Base-by-base conservation (phyloP, 2,888 invertebrate species). In the Homarus gammarus region DNA sequence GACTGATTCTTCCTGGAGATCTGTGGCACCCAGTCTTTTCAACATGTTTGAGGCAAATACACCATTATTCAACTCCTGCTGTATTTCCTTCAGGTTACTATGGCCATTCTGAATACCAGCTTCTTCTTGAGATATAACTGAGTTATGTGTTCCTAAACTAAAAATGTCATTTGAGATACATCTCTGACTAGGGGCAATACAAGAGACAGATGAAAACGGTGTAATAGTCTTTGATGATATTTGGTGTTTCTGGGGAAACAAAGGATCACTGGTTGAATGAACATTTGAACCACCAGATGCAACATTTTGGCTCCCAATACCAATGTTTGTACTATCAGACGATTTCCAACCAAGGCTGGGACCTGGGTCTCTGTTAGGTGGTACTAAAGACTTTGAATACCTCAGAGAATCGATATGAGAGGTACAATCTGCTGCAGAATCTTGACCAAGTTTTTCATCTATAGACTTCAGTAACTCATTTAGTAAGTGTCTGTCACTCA, bases 391-490 rank as follows among this genome's bases (percentile, higher is more conserved):
- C n/a, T n/a, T n/a, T 64, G 64, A 22, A 27, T 64, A 27, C 8
- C 5, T 64, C 27, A 27, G 64, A 64, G 64, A n/a, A 27, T 6
- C 12, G 31, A 64, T 27, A 22, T 6, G 0, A 64, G 18, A 27
- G 15, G 72, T 31, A 33, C 31, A 56, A 56, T n/a, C 27, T 38
- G 6, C 0, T 56, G 12, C 22, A 22, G 78, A 61, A 15, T 83
- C 51, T 18, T 83, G 31, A 36, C 38, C 72, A 83, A 83, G 72
- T 49, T 83, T 70, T 27, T 83, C 78, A 86, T 79, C 86, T 33
- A 86, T 31, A 33, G 86, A 86, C 68, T 86, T 68, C 36, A 86
- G 70, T 6, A 86, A 72, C 8, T 86, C 86, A 51, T 86, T 79
- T 27, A 86, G 31, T 18, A 86, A 79, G 38, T 68, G 38, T 38